Conservation (phyloP, 2,888 invertebrate species). For the Hypena proboscidalis region DNA sequence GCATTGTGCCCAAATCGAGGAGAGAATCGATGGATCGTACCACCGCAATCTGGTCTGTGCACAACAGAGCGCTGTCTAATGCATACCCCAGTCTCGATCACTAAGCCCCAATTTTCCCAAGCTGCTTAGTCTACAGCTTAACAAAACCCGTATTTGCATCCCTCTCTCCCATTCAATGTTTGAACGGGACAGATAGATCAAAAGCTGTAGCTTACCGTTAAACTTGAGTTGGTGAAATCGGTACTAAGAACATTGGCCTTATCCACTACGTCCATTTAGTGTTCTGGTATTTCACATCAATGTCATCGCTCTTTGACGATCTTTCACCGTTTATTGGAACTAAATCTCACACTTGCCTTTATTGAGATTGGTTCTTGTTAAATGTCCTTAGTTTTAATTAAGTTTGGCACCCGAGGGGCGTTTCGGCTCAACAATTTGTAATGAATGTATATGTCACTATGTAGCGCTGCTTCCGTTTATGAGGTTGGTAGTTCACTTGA, state of each 20-base stretch:
- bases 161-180: too few species aligned
- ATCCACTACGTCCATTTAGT: conserved; percentile 50
- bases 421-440: conserved; percentile 49
- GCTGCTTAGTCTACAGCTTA: too few species aligned
- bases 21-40: conserved; percentile 44
- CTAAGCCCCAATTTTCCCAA: too few species aligned
- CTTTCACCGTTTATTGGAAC: conserved; percentile 40
- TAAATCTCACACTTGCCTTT: conserved; percentile 38
- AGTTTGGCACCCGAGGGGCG: conserved; percentile 53
- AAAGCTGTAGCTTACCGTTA: too few species aligned
- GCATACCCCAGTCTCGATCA: conserved; percentile 48
- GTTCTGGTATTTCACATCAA: conserved; percentile 41
- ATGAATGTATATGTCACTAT: conserved; percentile 43
- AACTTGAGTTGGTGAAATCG: too few species aligned
- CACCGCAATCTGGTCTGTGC: conserved; percentile 49
- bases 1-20: conserved; percentile 27
- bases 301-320: conserved; percentile 48
- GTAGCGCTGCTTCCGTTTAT: conserved; percentile 37
- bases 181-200: too few species aligned
- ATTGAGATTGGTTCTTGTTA: conserved; percentile 52
- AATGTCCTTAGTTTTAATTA: conserved; percentile 72
- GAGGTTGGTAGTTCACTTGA: conserved; percentile 19
- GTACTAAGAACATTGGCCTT: conserved; percentile 52
- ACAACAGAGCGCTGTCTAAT: conserved; percentile 50
- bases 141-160: too few species aligned